These are phyloP conservation scores for Oreortyx pictus DNA, from an alignment of 2,797 vertebrate species.

Conservation along the genomic window DNA sequence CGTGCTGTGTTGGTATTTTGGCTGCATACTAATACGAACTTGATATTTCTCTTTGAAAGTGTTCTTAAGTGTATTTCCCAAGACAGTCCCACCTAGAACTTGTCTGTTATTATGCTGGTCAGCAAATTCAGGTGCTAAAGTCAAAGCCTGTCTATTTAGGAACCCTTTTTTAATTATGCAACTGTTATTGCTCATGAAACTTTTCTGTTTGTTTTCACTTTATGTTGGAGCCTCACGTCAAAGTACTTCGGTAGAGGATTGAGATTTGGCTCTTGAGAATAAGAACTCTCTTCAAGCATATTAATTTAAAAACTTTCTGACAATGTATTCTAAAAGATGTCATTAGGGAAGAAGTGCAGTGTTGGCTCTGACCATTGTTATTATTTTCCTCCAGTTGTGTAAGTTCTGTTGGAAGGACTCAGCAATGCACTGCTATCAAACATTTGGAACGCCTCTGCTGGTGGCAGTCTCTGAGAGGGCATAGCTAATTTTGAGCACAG, in stretches of 20 bases:
- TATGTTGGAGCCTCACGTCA: neutral
- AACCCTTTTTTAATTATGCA: neutral
- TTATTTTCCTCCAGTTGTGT: neutral
- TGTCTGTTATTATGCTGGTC: neutral
- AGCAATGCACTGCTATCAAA: neutral
- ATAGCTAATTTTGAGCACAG: conserved; percentile 63
- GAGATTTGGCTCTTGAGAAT: neutral
- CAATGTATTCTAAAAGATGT: neutral
- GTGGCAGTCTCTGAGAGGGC: conserved; percentile 10
- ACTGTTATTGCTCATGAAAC: neutral
- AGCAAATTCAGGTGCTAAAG: neutral
- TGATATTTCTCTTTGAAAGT: neutral
- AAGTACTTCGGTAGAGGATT: neutral
- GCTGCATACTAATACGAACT: neutral
- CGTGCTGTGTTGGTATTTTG: neutral
- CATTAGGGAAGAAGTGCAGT: neutral
- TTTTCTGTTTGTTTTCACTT: neutral
- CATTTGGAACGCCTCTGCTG: neutral
- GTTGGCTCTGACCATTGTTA: neutral
- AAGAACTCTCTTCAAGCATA: neutral
- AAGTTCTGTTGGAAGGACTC: neutral
- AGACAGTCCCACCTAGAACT: neutral
- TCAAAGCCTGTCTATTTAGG: neutral
- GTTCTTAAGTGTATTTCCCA: neutral
- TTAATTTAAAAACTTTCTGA: neutral